Conservation (phyloP, 1,140 invertebrate species). For the Medauroidea extradentata region DNA sequence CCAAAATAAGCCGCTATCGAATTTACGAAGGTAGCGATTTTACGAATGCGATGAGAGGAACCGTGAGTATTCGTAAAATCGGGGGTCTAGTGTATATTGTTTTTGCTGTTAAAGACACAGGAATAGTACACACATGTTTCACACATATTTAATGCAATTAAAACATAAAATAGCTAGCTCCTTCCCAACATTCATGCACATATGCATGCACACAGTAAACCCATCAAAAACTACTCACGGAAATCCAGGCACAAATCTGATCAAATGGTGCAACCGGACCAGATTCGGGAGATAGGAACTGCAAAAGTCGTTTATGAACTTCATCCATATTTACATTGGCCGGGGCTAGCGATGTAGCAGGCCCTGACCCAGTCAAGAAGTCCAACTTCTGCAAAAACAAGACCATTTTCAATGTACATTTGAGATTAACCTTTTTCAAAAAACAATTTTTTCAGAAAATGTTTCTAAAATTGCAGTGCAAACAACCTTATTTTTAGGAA, state of each 20-base stretch:
- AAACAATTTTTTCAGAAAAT: no score
- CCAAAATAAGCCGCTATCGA: no score
- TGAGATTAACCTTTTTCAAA: no score
- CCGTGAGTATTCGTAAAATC: no score
- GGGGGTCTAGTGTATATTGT: no score
- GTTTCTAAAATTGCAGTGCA: no score
- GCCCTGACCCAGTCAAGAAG: constrained; percentile 27
- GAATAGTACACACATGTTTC: constrained; percentile 13
- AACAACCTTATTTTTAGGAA: no score
- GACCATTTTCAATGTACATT: no score
- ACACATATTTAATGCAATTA: constrained; percentile 24
- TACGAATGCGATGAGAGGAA: no score
- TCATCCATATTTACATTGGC: constrained; percentile 44
- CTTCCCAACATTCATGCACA: background rate
- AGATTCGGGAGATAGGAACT: constrained; percentile 51
- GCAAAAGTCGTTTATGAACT: constrained; percentile 52
- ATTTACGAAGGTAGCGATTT: no score
- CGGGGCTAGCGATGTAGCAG: background rate
- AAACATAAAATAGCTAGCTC: constrained; percentile 10
- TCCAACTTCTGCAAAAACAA: constrained; percentile 55
- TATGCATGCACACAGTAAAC: background rate
- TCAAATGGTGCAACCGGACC: constrained; percentile 45
- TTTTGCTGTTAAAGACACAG: no score
- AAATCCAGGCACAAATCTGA: constrained; percentile 61
- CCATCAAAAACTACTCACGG: constrained; percentile 45